Evolutionary conservation across 2,797 vertebrate species (phyloP), one percentile per base, ranked within the genome.

Genomic region (Leuciscus waleckii): DNA sequence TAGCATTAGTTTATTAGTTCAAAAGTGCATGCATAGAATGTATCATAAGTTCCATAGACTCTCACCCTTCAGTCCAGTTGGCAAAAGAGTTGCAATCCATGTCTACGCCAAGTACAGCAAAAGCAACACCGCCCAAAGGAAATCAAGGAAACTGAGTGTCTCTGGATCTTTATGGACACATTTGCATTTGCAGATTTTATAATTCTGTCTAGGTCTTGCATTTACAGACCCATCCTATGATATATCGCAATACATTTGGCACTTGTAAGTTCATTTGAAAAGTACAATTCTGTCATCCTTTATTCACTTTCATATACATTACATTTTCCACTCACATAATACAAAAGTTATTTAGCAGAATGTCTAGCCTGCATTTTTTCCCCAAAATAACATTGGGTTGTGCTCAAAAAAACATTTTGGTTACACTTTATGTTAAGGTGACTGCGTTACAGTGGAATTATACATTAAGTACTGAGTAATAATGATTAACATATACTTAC

Each of bases 21-120:
- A 35, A 74, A 81, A 41, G 9, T 85, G 87, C 87, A 89, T 88
- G 87, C 26, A 49, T 77, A 65, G 77, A 78, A 83, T 61, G 75
- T 54, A 65, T 68, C 35, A 23, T 81, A 63, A 83, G 56, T 43
- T 78, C 58, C 76, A 74, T 26, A 69, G 29, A 86, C 69, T 79
- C 17, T 77, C 75, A 73, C 41, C 17, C 29, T 58, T 81, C 23
- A 32, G 68, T n/a, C 43, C 21, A 61, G 39, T 16, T 74, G 7
- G 63, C 13, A 39, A 49, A 65, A 49, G 65, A 75, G 1, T 49
- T 74, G 39, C 70, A 43, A 39, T 56, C 2, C 46, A 75, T 75
- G 23, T 80, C 26, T 14, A 71, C 1, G 67, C 29, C 54, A 32
- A 65, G 5, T 11, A 74, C 39, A 51, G 35, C n/a, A 16, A 87